Evolutionary conservation across 1,140 invertebrate species (phyloP), one percentile per base, ranked within the genome.

Genomic region (Tribolium castaneum): DNA sequence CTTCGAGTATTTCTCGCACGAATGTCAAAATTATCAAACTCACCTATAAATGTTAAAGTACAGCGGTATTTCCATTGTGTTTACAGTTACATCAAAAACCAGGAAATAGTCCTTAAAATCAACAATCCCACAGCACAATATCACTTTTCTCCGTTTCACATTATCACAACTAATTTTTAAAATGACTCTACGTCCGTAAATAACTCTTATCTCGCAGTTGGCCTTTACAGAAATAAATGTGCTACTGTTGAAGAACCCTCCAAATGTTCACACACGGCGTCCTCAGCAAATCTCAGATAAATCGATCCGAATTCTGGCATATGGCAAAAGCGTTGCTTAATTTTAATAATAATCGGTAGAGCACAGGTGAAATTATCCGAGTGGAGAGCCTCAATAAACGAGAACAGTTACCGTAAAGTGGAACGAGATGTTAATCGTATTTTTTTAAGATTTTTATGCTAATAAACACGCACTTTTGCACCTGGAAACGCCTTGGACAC

Each of bases 11-110:
- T 50, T 50, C 12, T 50, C 2, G 49, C 49, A n/a, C 52, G 14
- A 62, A 25, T 62, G 9, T 34, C 9, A 74, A 54, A 74, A 13
- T n/a, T 6, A n/a, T 51, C 13, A 74, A 22, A 70, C 78, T 71
- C 72, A 80, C 79, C 62, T 75, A 35, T 62, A 71, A 16, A 80
- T 78, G 39, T 80, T 70, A 16, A 80, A 80, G 54, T 78, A 80
- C n/a, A 80, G 25, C 39, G 79, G 79, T 35, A 80, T n/a, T n/a
- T 59, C 70, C 70, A 76, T 77, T 16, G 59, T 70, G 59, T 12
- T 34, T 2, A 66, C 59, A 12, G 14, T 52, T 66, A 59, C 12
- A 66, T 12, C 30, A 35, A n/a, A 25, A 35, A 66, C 25, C 59
- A 34, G 59, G 59, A 66, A 35, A 66, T 25, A 35, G 10, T n/a